A percentile compares a stretch with the other conserved stretches of the same genome.
Evolutionary conservation across 2,797 vertebrate genomes (phyloP).

Genomic region (Neostethus bicornis): DNA sequence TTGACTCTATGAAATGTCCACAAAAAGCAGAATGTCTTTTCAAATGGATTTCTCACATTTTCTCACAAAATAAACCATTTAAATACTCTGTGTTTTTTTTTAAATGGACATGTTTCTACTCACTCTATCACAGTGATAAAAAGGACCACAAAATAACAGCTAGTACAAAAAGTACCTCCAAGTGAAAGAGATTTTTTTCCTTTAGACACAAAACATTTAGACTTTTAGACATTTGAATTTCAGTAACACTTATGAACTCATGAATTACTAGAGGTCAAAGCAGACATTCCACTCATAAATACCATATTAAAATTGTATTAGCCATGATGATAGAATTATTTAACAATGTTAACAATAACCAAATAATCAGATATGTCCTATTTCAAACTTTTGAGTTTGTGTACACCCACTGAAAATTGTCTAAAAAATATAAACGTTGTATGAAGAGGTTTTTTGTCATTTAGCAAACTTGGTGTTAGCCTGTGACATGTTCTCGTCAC

Average conservation of each 20-base stretch:
- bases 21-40: background rate
- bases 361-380: constrained; percentile 2
- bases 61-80: background rate
- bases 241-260: constrained; percentile 29
- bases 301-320: constrained; percentile 40
- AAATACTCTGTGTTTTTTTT: background rate
- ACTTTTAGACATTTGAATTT: constrained; percentile 12
- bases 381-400: constrained; percentile 18
- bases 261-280: constrained; percentile 39
- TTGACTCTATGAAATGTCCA: background rate
- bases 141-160: background rate
- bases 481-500: constrained; percentile 5
- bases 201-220: constrained; percentile 10
- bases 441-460: constrained; percentile 4
- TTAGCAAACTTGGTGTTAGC: constrained; percentile 2
- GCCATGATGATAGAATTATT: constrained; percentile 18
- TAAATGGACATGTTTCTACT: background rate
- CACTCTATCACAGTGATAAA: background rate
- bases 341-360: constrained; percentile 17
- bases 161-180: background rate
- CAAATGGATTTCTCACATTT: background rate
- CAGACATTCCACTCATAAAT: constrained; percentile 45
- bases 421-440: background rate
- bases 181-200: background rate
- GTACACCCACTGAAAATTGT: background rate